These are phyloP conservation scores for Caenorhabditis sp. DNA, from an alignment of 2,888 invertebrate species.

Conservation along the genomic window DNA sequence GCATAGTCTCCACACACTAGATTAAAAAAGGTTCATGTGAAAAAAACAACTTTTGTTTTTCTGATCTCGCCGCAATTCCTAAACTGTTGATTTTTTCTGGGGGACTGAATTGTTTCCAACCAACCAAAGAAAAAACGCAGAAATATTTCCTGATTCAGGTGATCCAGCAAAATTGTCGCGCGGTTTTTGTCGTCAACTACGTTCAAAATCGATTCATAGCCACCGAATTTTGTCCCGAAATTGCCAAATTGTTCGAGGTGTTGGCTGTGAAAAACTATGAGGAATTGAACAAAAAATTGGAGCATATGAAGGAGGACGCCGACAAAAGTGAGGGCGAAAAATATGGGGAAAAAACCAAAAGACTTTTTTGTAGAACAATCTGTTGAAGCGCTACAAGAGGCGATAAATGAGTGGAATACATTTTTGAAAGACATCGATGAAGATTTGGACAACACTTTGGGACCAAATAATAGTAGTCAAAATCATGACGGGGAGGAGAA, in stretches of 20 bases:
- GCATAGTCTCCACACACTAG: too few relatives aligned
- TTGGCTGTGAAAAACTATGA: conserved; percentile 36
- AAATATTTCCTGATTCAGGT: conserved; percentile 21
- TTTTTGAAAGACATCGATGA: conserved; percentile 41
- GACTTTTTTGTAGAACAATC: conserved; percentile 26
- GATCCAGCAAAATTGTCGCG: conserved; percentile 33
- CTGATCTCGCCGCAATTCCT: too few relatives aligned
- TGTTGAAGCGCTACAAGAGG: conserved; percentile 25
- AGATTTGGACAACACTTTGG: conserved; percentile 32
- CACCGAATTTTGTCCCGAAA: conserved; percentile 48
- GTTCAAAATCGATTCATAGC: conserved; percentile 51
- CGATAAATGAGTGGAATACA: conserved; percentile 26
- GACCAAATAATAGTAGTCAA: conserved; percentile 8
- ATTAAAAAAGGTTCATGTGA: too few relatives aligned
- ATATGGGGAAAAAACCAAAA: neutral
- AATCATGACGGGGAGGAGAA: conserved; percentile 12
- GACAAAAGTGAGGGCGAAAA: conserved; percentile 29
- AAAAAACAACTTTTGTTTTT: too few relatives aligned
- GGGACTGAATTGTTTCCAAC: too few relatives aligned
- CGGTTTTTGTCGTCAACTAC: conserved; percentile 53
- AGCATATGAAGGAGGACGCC: conserved; percentile 36
- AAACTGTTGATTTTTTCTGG: too few relatives aligned
- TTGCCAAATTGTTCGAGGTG: conserved; percentile 42
- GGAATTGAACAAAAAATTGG: conserved; percentile 30
- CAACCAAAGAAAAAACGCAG: too few relatives aligned